Evolutionary conservation across 23 tunicate genomes (phyloP), one percentile per base, ranked within the genome.

Genomic region (Styela clava): DNA sequence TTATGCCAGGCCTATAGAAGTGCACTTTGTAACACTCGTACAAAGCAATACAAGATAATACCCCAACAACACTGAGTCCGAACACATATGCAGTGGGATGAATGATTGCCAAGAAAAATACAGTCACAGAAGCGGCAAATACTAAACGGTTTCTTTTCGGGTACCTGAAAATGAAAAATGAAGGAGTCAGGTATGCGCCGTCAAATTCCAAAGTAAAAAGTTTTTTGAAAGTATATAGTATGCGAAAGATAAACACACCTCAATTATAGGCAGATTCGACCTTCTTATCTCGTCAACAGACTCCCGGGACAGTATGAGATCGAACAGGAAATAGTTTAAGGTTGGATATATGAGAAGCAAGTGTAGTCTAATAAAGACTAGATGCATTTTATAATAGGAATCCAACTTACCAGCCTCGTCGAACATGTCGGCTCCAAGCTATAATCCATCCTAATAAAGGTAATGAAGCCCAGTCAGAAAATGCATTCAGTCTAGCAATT

Each of bases 341-440:
- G n/a, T n/a, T n/a, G n/a, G n/a, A n/a, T n/a, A n/a, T n/a, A n/a
- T n/a, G n/a, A n/a, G n/a, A n/a, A n/a, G n/a, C n/a, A n/a, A n/a
- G n/a, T n/a, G n/a, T n/a, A n/a, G n/a, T n/a, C n/a, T n/a, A n/a
- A n/a, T n/a, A n/a, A n/a, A n/a, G n/a, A n/a, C n/a, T n/a, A n/a
- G n/a, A n/a, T n/a, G n/a, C n/a, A n/a, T n/a, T n/a, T n/a, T n/a
- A n/a, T n/a, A n/a, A n/a, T n/a, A n/a, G n/a, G n/a, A n/a, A n/a
- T 44, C 56, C 12, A 5, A 63, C 96, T 69, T 78, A 90, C 96
- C 96, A 85, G 24, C 96, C 96, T 81, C 96, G 62, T 25, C 96
- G 73, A 24, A 90, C 61, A 74, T 83, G 88, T n/a, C 96, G 82
- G 35, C 89, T 85, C 96, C 96, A 90, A 0, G 79, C 84, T 3